phyloP scores from a whole-genome alignment of 2,113 vertebrate genomes.

The Cygnus atratus region DNA sequence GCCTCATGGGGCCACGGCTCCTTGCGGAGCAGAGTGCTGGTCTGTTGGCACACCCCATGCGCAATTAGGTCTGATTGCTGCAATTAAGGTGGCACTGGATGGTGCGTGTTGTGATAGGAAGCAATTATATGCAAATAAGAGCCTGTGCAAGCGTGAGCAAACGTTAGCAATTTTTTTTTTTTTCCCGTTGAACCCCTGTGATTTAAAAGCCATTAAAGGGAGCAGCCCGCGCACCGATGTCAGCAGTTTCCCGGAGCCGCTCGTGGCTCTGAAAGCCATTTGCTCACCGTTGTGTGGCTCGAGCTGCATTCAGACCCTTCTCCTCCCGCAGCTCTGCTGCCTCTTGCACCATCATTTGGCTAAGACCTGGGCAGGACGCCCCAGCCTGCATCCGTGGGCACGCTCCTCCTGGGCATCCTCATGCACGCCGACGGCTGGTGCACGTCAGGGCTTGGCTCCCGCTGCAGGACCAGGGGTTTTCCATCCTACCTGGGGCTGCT shows the following conservation, averaged over 20 bases:
- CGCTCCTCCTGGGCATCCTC: fast-evolving
- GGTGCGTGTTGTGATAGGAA: slow-evolving; percentile 43
- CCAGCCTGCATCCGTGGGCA: no score
- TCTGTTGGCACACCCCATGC: neutral
- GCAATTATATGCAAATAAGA: slow-evolving; percentile 62
- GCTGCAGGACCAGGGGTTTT: neutral
- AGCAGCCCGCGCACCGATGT: neutral
- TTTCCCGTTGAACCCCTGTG: neutral
- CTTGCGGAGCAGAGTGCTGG: neutral
- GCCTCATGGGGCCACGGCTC: neutral
- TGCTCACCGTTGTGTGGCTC: neutral
- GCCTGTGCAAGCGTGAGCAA: slow-evolving; percentile 22
- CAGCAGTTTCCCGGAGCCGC: neutral
- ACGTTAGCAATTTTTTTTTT: neutral
- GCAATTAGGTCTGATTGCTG: neutral
- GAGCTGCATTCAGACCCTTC: neutral
- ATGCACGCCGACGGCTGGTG: fast-evolving
- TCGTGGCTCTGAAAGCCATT: neutral
- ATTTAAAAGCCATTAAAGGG: slow-evolving; percentile 50
- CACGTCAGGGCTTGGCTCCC: neutral
- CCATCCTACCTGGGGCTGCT: fast-evolving
- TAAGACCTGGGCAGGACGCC: neutral
- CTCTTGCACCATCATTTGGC: neutral
- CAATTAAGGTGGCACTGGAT: neutral
- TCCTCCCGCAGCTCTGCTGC: neutral